A percentile compares a stretch with the other conserved stretches of the same genome.
These are phyloP conservation scores for Sula dactylatra DNA, from an alignment of 2,113 vertebrate species.

Conservation along the genomic window DNA sequence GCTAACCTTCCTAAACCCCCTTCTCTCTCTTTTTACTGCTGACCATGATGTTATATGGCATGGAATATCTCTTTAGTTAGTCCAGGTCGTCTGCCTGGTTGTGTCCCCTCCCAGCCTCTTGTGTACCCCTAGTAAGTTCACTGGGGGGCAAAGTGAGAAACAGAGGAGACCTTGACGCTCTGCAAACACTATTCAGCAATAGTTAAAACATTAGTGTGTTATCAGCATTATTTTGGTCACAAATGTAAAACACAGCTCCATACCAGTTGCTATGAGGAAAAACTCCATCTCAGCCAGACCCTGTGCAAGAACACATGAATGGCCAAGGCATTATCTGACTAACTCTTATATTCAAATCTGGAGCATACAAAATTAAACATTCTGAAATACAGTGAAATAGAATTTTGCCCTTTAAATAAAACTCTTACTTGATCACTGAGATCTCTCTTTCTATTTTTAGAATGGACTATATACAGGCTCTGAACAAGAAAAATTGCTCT, in stretches of 20 bases:
- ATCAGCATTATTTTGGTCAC: background rate
- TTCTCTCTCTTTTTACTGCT: background rate
- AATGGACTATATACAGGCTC: background rate
- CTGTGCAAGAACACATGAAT: background rate
- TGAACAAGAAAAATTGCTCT: background rate
- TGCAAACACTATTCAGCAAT: background rate
- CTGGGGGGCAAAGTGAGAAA: background rate
- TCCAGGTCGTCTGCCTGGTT: background rate
- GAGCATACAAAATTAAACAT: background rate
- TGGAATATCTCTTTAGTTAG: background rate
- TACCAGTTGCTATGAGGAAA: background rate
- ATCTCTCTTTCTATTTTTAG: background rate
- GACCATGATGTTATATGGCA: background rate
- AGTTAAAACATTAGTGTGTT: background rate
- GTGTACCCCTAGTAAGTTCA: background rate
- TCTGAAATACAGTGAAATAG: background rate
- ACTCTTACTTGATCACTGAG: background rate
- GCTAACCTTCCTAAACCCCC: fast-evolving
- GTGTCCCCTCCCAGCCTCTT: background rate
- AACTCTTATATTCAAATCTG: background rate
- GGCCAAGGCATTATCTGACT: background rate
- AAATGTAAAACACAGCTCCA: background rate
- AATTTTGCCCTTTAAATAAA: background rate
- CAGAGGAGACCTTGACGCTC: too few relatives aligned
- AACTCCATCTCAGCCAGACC: background rate